Base-by-base conservation (phyloP, 2,888 invertebrate genomes). In the Listrodromus nycthemerus region DNA sequence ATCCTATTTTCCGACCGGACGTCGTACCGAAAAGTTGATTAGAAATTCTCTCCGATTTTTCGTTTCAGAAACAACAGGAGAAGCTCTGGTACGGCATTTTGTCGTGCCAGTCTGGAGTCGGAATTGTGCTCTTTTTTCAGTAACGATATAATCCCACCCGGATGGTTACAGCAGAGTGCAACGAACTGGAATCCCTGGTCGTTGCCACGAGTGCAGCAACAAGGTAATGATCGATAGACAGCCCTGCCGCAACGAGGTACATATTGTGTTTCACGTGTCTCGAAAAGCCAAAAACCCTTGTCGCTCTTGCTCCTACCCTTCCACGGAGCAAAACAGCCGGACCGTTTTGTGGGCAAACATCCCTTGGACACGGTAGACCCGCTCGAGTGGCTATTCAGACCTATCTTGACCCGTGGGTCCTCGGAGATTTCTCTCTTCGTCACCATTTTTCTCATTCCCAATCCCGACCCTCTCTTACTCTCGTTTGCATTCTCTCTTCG, bases 321-420 rank as follows among this genome's bases (percentile, higher is more conserved):
- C 61, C 67, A 55, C 67, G 73, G 79, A 80, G 61, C 52, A 27
- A 55, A 77, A 65, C 77, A 66, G 69, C 77, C 76, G 84, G 86
- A 87, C 82, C 82, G 87, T 87, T 87, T 87, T 90, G 90, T 90
- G 88, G 90, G 87, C 88, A 90, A 90, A 90, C 90, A 89, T 89
- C 86, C 86, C 89, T 90, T 88, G 86, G 90, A 86, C 85, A 86
- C 79, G 82, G 86, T 85, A 76, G 78, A 73, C 70, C 85, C 71
- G 87, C 82, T 89, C 87, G 85, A 89, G 86, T 85, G 85, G 82
- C 89, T 85, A 89, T 89, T 90, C 87, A 87, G 76, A 73, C 83
- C 85, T 66, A 82, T 61, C 83, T 76, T 83, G 83, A 80, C 78
- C 85, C 67, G 61, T 30, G 70, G 78, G 66, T 27, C 79, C 63